Evolutionary conservation across 2,113 vertebrate genomes (phyloP).

Genomic region (Condylura cristata): DNA sequence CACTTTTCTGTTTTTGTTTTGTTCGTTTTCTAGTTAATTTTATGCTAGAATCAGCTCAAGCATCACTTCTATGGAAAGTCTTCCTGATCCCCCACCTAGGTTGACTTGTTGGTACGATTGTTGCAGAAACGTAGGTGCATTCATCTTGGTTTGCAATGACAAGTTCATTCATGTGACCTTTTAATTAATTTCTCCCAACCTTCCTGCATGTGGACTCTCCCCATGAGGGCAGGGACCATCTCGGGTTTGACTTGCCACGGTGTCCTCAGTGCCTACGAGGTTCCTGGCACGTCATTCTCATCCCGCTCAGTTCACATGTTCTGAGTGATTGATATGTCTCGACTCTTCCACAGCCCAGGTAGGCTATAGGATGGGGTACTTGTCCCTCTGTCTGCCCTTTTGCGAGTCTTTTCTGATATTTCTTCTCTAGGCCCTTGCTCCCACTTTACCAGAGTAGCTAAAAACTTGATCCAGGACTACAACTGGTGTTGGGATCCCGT

Average conservation of each 20-base stretch:
- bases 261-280: neutral
- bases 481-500: neutral
- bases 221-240: fast-evolving
- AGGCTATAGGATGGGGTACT: too few relatives aligned
- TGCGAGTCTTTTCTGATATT: neutral
- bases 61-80: neutral
- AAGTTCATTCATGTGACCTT: neutral
- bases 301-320: fast-evolving
- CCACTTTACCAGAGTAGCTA: neutral
- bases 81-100: neutral
- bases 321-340: neutral
- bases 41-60: neutral
- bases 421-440: neutral
- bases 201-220: neutral
- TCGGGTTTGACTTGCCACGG: neutral
- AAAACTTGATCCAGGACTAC: neutral
- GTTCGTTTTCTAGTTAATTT: neutral
- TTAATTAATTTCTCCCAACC: neutral
- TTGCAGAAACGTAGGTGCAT: neutral
- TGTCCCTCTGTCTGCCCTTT: fast-evolving
- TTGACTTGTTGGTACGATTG: neutral
- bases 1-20: neutral
- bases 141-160: neutral
- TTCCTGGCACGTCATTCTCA: neutral
- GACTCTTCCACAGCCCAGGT: neutral